These are phyloP conservation scores for Lutraria lutraria DNA, from an alignment of 2,888 invertebrate genomes.

Conservation along the genomic window DNA sequence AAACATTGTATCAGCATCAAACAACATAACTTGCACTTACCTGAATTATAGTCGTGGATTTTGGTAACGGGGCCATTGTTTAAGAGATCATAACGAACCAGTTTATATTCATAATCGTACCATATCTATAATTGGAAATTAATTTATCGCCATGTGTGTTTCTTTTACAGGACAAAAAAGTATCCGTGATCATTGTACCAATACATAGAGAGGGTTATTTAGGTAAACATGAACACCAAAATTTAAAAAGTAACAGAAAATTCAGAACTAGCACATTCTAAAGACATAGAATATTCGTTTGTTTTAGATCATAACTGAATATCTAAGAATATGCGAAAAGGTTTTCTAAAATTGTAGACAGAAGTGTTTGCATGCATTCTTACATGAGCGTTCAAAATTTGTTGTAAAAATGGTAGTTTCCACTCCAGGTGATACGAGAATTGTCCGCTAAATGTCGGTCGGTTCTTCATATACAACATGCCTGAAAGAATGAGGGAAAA, in stretches of 20 bases:
- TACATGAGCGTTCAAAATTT: constrained; percentile 68
- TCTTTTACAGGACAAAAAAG: not conserved
- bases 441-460: constrained; percentile 72
- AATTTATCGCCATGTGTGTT: no score
- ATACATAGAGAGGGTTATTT: no score
- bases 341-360: no score
- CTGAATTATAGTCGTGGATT: constrained; percentile 76
- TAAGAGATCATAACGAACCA: constrained; percentile 71
- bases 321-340: no score
- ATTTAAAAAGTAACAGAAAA: no score
- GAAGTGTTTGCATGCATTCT: constrained; percentile 12
- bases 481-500: constrained; percentile 54
- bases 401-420: constrained; percentile 60
- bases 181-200: no score
- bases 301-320: no score
- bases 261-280: no score
- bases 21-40: constrained; percentile 43
- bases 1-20: no score
- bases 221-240: no score
- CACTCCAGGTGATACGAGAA: constrained; percentile 78
- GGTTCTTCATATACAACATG: constrained; percentile 55
- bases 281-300: no score
- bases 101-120: constrained; percentile 72
- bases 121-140: constrained; percentile 62
- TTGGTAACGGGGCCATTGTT: constrained; percentile 51